Percentiles rank a stretch among this genome's conserved stretches.
These are phyloP conservation scores for Oreochromis niloticus DNA, from an alignment of 2,113 vertebrate species.

Conservation along the genomic window DNA sequence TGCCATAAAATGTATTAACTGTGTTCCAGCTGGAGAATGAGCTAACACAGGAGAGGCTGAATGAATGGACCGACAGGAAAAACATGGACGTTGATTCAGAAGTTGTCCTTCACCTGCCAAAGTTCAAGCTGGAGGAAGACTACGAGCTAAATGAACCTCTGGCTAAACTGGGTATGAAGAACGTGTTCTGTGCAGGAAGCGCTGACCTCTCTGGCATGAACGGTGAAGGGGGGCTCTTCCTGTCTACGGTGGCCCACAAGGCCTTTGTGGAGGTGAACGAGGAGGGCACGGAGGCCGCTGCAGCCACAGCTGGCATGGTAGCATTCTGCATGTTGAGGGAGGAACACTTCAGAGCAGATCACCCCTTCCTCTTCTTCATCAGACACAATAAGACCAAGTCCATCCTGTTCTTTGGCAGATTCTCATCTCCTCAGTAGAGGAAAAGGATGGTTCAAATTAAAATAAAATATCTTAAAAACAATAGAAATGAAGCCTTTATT, in stretches of 20 bases:
- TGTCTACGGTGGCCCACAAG: conserved; percentile 86
- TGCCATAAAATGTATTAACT: neutral
- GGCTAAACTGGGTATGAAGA: conserved; percentile 71
- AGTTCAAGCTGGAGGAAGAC: too few relatives aligned
- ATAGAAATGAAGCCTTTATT: neutral
- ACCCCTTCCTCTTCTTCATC: conserved; percentile 73
- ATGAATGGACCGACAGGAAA: conserved; percentile 79
- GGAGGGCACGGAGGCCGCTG: conserved; percentile 92
- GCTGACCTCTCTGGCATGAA: conserved; percentile 89
- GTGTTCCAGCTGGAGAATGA: conserved; percentile 78
- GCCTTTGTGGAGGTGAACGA: conserved; percentile 93
- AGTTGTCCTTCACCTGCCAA: too few relatives aligned
- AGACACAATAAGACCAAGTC: neutral
- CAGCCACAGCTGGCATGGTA: conserved; percentile 72
- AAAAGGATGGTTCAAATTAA: neutral
- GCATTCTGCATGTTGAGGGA: neutral
- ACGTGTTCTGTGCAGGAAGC: conserved; percentile 72
- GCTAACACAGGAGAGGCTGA: conserved; percentile 78
- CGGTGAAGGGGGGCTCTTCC: conserved; percentile 70
- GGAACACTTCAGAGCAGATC: conserved; percentile 75
- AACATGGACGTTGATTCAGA: too few relatives aligned
- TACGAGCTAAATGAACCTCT: conserved; percentile 73
- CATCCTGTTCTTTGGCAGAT: neutral
- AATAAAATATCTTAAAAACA: neutral
- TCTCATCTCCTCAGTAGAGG: neutral